A percentile compares a stretch with the other conserved stretches of the same genome.
These are phyloP conservation scores for Ylistrum balloti DNA, from an alignment of 1,140 invertebrate species.

Conservation along the genomic window DNA sequence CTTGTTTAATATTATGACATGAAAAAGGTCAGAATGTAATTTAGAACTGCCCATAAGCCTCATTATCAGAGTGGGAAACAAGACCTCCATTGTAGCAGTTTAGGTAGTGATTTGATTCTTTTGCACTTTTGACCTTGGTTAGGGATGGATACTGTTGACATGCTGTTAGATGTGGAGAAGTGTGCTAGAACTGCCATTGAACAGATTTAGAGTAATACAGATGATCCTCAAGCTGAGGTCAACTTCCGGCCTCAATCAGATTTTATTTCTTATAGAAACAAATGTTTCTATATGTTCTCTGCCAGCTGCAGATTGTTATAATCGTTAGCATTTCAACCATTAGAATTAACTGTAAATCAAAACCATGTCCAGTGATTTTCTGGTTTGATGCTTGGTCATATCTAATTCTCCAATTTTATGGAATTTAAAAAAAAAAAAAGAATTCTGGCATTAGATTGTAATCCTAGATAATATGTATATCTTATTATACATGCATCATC, in stretches of 20 bases:
- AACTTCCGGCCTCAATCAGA: not conserved
- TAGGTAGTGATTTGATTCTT: not conserved
- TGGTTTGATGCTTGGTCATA: not conserved
- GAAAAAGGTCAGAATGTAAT: no score
- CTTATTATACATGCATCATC: not conserved
- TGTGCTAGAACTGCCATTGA: not conserved
- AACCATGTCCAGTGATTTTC: not conserved
- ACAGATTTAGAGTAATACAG: not conserved
- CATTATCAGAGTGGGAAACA: not conserved
- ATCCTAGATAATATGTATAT: not conserved
- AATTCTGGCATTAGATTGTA: not conserved
- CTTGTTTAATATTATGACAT: no score
- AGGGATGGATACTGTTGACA: not conserved
- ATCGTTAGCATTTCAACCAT: no score
- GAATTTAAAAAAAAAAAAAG: not conserved
- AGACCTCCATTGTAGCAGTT: constrained; percentile 1
- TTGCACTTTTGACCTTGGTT: constrained; percentile 31
- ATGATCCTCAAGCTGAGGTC: not conserved
- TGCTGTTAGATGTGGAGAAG: constrained; percentile 1
- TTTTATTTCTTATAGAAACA: not conserved
- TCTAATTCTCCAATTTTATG: not conserved
- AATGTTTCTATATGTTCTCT: not conserved
- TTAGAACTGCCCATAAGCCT: no score
- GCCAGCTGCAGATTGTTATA: not conserved
- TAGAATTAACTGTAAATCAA: no score